phyloP scores from a whole-genome alignment of 2,113 vertebrate species.

The Gorilla gorilla region DNA sequence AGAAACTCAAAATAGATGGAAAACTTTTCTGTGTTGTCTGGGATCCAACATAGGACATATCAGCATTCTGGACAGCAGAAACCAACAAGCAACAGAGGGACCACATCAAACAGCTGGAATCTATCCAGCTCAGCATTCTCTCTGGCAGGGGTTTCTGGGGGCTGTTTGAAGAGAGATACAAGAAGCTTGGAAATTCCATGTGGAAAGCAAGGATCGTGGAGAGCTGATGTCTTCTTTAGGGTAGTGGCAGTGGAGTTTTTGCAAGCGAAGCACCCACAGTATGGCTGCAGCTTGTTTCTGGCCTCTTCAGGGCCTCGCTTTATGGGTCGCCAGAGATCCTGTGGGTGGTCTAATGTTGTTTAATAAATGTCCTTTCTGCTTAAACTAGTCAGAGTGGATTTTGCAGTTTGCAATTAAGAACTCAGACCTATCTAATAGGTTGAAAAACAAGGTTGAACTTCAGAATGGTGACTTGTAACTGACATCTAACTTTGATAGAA shows the following conservation, averaged over 20 bases:
- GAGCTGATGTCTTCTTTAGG: not conserved
- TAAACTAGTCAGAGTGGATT: slow-evolving; percentile 18
- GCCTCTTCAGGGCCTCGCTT: not conserved
- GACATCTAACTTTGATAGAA: not conserved
- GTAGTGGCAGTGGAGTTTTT: not conserved
- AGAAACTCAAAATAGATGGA: not conserved
- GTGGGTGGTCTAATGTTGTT: not conserved
- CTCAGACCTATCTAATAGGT: not conserved
- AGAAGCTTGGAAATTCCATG: not conserved
- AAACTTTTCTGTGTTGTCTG: not conserved
- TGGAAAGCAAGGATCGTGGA: not conserved
- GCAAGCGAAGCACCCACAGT: not conserved
- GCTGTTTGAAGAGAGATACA: not conserved
- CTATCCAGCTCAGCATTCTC: not conserved
- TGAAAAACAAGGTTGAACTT: not conserved
- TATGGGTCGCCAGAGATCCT: not conserved
- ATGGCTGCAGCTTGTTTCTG: not conserved
- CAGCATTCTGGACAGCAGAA: not conserved
- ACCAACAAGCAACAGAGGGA: not conserved
- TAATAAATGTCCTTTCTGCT: not conserved
- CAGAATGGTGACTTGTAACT: not conserved
- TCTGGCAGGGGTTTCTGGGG: not conserved
- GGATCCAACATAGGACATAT: not conserved
- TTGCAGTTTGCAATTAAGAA: not conserved
- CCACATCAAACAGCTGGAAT: not conserved